Evolutionary conservation across 2,888 invertebrate genomes (phyloP).

Genomic region (Timema podura): DNA sequence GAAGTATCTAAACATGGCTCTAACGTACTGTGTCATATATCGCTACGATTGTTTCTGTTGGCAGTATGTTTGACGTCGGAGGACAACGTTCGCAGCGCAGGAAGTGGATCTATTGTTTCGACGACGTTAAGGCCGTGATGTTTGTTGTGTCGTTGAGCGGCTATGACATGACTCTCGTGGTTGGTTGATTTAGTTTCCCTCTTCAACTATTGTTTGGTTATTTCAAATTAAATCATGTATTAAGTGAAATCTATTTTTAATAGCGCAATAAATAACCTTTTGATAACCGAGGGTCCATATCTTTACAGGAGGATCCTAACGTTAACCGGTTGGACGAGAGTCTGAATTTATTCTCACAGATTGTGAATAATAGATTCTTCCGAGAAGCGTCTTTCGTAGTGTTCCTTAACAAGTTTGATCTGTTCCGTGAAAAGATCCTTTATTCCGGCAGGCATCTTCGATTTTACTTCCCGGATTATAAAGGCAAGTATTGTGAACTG

Average conservation of each 20-base stretch:
- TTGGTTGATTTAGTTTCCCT: conserved; percentile 35
- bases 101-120: conserved; percentile 66
- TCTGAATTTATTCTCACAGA: conserved; percentile 58
- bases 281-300: background rate
- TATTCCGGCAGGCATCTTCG: conserved; percentile 58
- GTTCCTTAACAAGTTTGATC: conserved; percentile 61
- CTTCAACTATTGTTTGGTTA: too few relatives aligned
- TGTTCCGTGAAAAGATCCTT: conserved; percentile 61
- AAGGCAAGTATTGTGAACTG: conserved; percentile 41
- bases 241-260: too few relatives aligned
- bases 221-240: too few relatives aligned
- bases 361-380: conserved; percentile 62
- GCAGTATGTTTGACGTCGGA: conserved; percentile 62
- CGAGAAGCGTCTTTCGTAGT: conserved; percentile 58
- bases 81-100: conserved; percentile 61
- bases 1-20: background rate
- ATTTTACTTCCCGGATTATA: conserved; percentile 57
- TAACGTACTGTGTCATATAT: too few relatives aligned
- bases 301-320: conserved; percentile 53
- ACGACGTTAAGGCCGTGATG: conserved; percentile 59
- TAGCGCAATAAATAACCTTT: too few relatives aligned
- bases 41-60: conserved; percentile 27
- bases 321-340: conserved; percentile 62
- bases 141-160: conserved; percentile 63
- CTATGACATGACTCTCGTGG: conserved; percentile 60